Conservation (phyloP, 2,888 invertebrate genomes). For the Orthosia gothica region DNA sequence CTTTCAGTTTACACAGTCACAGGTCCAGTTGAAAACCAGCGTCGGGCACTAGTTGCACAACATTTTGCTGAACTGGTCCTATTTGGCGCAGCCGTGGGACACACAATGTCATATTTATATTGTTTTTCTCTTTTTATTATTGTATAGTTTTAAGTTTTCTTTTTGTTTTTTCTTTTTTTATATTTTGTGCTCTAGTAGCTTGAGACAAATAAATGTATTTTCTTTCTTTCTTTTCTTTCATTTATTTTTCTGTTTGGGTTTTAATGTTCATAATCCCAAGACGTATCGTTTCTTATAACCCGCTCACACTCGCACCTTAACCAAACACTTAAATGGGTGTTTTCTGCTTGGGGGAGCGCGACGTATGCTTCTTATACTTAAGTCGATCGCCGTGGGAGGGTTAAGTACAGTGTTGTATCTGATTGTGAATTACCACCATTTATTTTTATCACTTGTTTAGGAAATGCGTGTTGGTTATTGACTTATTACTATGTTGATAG, state of each 20-base stretch:
- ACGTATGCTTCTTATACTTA: conserved; percentile 83
- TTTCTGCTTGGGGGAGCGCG: conserved; percentile 84
- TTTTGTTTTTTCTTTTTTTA: too few species aligned
- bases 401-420: conserved; percentile 58
- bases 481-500: background rate
- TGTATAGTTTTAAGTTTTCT: too few species aligned
- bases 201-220: too few species aligned
- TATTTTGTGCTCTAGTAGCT: too few species aligned
- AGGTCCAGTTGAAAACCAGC: too few species aligned
- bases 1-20: too few species aligned
- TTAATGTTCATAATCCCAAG: conserved; percentile 7
- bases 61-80: too few species aligned
- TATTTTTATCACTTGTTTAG: conserved; percentile 55
- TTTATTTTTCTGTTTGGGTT: background rate
- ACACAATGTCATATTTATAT: too few species aligned
- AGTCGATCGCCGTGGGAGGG: conserved; percentile 78
- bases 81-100: too few species aligned
- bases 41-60: too few species aligned
- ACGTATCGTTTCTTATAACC: conserved; percentile 28
- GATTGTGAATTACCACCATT: conserved; percentile 63
- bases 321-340: conserved; percentile 82
- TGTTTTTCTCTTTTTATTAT: too few species aligned
- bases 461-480: conserved; percentile 6
- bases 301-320: conserved; percentile 64
- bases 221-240: too few species aligned